Evolutionary conservation across 2,113 vertebrate genomes (phyloP).

Genomic region (Reinhardtius hippoglossoides): DNA sequence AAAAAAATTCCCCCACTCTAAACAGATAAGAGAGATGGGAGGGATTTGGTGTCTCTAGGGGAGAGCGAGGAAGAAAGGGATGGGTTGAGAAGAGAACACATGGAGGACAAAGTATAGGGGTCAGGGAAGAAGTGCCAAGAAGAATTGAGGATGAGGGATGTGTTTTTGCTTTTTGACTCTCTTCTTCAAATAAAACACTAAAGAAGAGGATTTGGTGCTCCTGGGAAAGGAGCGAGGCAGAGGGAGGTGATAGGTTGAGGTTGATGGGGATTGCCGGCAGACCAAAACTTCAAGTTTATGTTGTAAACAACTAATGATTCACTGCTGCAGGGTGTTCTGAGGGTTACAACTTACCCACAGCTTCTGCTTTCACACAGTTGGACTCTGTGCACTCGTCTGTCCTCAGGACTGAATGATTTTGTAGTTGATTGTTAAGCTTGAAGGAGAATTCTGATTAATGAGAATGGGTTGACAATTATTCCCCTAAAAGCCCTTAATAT

Average conservation of each 20-base stretch:
- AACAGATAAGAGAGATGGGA: constrained; percentile 17
- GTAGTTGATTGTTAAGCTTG: not conserved
- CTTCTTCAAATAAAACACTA: constrained; percentile 42
- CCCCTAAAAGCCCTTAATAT: not conserved
- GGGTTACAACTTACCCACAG: constrained; percentile 2
- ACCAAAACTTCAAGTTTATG: constrained; percentile 30
- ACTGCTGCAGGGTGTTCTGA: constrained; percentile 12
- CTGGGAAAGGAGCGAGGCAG: not conserved
- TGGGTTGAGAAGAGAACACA: not conserved
- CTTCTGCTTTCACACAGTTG: not conserved
- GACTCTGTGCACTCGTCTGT: too few species aligned
- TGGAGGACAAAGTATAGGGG: constrained; percentile 30
- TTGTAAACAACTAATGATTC: constrained; percentile 51
- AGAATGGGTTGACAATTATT: not conserved
- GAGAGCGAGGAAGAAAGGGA: not conserved
- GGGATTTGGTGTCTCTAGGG: constrained; percentile 37
- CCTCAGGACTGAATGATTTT: too few species aligned
- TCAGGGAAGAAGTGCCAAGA: constrained; percentile 26
- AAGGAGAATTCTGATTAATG: not conserved
- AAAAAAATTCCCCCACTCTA: constrained; percentile 5
- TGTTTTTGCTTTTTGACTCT: constrained; percentile 43
- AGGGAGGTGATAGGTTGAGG: constrained; percentile 20
- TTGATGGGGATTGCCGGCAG: constrained; percentile 11
- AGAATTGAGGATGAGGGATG: constrained; percentile 36
- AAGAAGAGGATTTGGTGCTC: constrained; percentile 39